Conservation (phyloP, 2,888 invertebrate genomes). For the Zygothrica quintamaculata region DNA sequence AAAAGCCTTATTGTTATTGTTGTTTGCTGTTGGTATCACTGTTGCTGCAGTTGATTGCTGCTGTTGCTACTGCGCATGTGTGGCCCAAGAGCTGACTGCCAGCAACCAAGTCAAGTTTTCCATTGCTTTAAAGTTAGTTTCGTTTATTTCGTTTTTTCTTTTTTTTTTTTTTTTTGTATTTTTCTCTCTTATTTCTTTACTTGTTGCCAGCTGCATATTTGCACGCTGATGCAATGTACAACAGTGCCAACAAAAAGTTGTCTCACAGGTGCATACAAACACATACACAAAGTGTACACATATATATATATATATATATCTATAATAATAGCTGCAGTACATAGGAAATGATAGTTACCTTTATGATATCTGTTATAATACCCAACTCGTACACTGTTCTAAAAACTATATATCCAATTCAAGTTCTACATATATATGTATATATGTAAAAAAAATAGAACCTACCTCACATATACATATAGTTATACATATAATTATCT, state of each 20-base stretch:
- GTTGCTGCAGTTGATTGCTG: conserved; percentile 11
- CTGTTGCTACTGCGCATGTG: conserved; percentile 54
- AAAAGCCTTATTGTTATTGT: conserved; percentile 26
- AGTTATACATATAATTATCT: conserved; percentile 38
- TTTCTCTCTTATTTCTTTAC: conserved; percentile 12
- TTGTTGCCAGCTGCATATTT: conserved; percentile 55
- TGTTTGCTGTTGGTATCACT: conserved; percentile 10
- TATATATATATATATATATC: too few relatives aligned
- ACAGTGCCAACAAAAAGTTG: conserved; percentile 53
- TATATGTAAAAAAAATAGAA: too few relatives aligned
- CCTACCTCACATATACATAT: too few relatives aligned
- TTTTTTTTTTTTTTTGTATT: not conserved
- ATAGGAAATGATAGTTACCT: too few relatives aligned
- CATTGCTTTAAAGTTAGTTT: conserved; percentile 26
- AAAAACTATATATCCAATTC: too few relatives aligned
- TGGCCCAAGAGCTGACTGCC: conserved; percentile 29
- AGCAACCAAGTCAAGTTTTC: conserved; percentile 48
- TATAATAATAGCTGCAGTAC: too few relatives aligned
- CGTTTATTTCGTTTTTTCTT: too few relatives aligned
- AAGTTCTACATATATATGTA: too few relatives aligned
- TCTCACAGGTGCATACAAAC: conserved; percentile 32
- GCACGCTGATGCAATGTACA: conserved; percentile 65
- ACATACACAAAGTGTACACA: too few relatives aligned
- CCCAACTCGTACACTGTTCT: too few relatives aligned
- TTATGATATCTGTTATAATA: too few relatives aligned